Evolutionary conservation across 2,888 invertebrate genomes (phyloP).

Genomic region (Dryobota labecula): DNA sequence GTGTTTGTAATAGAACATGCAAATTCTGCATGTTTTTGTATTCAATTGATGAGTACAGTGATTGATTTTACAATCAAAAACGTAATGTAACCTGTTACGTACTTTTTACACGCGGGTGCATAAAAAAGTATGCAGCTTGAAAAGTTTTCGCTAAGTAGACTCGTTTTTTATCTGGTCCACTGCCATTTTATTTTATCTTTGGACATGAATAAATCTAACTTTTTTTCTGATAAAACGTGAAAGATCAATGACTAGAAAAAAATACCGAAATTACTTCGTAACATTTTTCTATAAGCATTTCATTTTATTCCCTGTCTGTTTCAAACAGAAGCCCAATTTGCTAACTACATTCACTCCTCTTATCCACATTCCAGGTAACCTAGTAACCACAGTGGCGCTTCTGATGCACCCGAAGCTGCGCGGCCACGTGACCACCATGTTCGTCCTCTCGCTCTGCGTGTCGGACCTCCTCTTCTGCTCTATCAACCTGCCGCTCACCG

Average conservation of each 20-base stretch:
- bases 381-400: slow-evolving; percentile 95
- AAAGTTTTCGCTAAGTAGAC: not conserved
- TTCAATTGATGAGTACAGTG: slow-evolving; percentile 43
- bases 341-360: not conserved
- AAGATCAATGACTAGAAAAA: not conserved
- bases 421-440: slow-evolving; percentile 96
- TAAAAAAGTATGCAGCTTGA: slow-evolving; percentile 17
- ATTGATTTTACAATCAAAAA: slow-evolving; percentile 53
- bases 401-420: slow-evolving; percentile 94
- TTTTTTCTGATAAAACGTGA: not conserved
- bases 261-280: not conserved
- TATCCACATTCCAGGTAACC: slow-evolving; percentile 92
- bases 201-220: not conserved
- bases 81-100: slow-evolving; percentile 10
- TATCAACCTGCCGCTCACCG: slow-evolving; percentile 96
- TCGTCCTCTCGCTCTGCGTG: slow-evolving; percentile 96
- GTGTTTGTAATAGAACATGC: slow-evolving; percentile 18
- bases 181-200: slow-evolving; percentile 9
- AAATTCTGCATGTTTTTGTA: slow-evolving; percentile 22
- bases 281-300: not conserved
- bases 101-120: slow-evolving; percentile 36
- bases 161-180: not conserved
- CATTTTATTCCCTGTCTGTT: not conserved
- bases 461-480: slow-evolving; percentile 96
- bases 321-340: not conserved